These are phyloP conservation scores for Diarsia mendica DNA, from an alignment of 2,888 invertebrate genomes.

Conservation along the genomic window DNA sequence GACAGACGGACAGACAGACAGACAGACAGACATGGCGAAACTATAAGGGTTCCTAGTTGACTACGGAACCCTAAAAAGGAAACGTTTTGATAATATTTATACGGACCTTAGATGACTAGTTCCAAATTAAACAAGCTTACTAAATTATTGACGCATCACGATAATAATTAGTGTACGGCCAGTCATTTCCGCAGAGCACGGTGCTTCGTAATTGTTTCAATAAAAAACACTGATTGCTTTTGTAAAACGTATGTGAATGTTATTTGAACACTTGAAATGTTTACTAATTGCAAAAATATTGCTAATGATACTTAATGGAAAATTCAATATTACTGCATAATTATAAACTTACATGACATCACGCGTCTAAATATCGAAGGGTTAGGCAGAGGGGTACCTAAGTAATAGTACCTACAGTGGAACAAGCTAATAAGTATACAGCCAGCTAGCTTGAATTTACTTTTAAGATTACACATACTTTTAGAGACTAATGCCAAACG, in stretches of 20 bases:
- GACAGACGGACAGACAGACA: too few relatives aligned
- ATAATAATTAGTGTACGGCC: conserved; percentile 15
- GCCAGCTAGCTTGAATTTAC: too few relatives aligned
- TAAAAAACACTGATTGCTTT: conserved; percentile 49
- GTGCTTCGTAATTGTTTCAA: conserved; percentile 21
- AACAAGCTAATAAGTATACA: too few relatives aligned
- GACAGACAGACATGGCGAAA: too few relatives aligned
- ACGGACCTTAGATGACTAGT: too few relatives aligned
- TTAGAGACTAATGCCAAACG: too few relatives aligned
- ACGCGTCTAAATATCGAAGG: background rate
- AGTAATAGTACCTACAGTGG: too few relatives aligned
- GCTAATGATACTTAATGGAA: background rate
- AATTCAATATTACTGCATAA: background rate
- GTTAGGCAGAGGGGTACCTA: background rate
- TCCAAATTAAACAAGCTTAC: conserved; percentile 16
- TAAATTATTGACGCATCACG: conserved; percentile 31
- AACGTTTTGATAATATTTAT: too few relatives aligned
- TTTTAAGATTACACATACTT: too few relatives aligned
- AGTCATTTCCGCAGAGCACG: conserved; percentile 23
- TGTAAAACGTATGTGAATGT: conserved; percentile 18
- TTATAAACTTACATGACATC: background rate
- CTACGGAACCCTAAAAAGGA: too few relatives aligned
- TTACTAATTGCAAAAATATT: conserved; percentile 32
- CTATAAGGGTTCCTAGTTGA: too few relatives aligned
- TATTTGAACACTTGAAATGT: conserved; percentile 11